Evolutionary conservation across 2,797 vertebrate species (phyloP).

Genomic region (Siniperca obscura): DNA sequence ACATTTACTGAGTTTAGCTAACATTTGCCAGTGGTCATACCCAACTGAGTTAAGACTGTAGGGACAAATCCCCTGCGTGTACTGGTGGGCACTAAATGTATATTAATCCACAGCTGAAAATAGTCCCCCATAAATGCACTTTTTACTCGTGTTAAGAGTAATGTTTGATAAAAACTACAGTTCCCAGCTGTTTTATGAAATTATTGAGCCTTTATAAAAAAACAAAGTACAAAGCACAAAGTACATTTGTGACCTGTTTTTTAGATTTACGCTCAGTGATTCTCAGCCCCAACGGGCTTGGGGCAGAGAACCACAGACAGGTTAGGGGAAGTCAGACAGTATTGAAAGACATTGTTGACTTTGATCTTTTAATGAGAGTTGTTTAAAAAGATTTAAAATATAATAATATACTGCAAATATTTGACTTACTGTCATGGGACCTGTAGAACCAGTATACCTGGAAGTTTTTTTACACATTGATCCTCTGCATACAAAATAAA

Average conservation of each 20-base stretch:
- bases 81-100: background rate
- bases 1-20: background rate
- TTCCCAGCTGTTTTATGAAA: background rate
- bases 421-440: background rate
- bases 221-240: too few relatives aligned
- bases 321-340: background rate
- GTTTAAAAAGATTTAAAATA: background rate
- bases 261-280: background rate
- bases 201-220: background rate
- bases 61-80: background rate
- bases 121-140: background rate
- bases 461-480: constrained; percentile 6
- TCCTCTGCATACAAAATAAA: constrained; percentile 6
- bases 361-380: background rate
- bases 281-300: too few relatives aligned
- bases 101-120: background rate
- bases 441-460: background rate
- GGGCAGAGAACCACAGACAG: background rate
- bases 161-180: too few relatives aligned
- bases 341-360: background rate
- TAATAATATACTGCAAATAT: background rate
- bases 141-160: background rate
- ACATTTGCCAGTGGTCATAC: background rate
- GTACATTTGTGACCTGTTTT: background rate
- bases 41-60: background rate